Conservation (phyloP, 2,797 vertebrate species). For the Pipistrellus kuhlii region DNA sequence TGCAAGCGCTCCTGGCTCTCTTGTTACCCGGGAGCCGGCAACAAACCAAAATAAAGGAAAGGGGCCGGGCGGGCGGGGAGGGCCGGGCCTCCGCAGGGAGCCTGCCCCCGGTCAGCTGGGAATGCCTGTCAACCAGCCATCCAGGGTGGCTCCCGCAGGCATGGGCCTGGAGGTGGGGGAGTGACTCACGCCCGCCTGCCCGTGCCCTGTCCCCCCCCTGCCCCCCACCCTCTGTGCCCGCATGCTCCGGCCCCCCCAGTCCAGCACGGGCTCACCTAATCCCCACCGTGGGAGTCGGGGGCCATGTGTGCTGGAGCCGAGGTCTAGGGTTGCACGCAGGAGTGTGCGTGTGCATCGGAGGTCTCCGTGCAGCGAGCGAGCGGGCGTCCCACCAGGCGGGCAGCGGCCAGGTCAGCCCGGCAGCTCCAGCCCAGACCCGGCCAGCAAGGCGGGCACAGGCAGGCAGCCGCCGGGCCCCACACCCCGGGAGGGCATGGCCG, state of each 20-base stretch:
- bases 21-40: constrained; percentile 85
- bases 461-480: constrained; percentile 58
- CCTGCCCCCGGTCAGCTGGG: constrained; percentile 89
- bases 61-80: constrained; percentile 33
- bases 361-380: constrained; percentile 79
- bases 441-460: constrained; percentile 42
- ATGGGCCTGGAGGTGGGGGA: constrained; percentile 86
- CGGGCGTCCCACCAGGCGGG: constrained; percentile 79
- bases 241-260: constrained; percentile 83
- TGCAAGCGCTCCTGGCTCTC: constrained; percentile 82
- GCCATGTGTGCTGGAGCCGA: constrained; percentile 85
- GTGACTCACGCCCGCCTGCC: constrained; percentile 80
- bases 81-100: constrained; percentile 83
- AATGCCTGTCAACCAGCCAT: constrained; percentile 89
- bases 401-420: constrained; percentile 83
- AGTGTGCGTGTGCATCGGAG: constrained; percentile 86
- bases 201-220: constrained; percentile 75
- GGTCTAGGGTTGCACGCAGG: constrained; percentile 87
- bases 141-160: constrained; percentile 83
- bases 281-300: constrained; percentile 87
- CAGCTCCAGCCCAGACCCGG: constrained; percentile 79
- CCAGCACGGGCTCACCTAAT: constrained; percentile 88
- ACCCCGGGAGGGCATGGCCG: constrained; percentile 88
- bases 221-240: constrained; percentile 75
- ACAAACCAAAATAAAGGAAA: constrained; percentile 82